phyloP scores from a whole-genome alignment of 2,113 vertebrate species.

The Lutjanus erythropterus region DNA sequence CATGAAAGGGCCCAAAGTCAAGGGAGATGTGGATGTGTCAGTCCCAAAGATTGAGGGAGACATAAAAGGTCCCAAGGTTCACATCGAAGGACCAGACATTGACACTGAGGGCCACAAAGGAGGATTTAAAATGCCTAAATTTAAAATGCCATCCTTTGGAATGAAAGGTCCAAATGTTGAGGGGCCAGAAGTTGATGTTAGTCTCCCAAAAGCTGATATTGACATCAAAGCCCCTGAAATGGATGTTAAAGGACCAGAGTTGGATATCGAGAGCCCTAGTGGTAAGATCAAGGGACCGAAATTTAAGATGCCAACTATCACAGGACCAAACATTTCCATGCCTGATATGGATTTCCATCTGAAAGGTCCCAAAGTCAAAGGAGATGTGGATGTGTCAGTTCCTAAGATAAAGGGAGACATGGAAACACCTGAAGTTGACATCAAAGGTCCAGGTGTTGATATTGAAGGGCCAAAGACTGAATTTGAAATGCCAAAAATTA shows the following conservation, averaged over 20 bases:
- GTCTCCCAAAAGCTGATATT: conserved; percentile 3
- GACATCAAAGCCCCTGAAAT: conserved; percentile 51
- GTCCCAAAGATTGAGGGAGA: conserved; percentile 28
- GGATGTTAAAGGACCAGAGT: conserved; percentile 69
- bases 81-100: conserved; percentile 1
- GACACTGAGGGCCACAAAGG: neutral
- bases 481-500: no score
- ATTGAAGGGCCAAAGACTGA: no score
- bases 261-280: no score
- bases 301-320: no score
- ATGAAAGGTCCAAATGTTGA: neutral
- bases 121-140: neutral
- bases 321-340: neutral
- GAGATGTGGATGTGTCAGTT: neutral
- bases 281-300: no score
- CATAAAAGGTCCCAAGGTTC: neutral
- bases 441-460: no score
- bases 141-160: neutral
- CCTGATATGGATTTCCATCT: neutral
- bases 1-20: neutral
- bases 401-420: neutral
- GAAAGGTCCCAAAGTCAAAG: neutral
- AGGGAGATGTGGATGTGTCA: conserved; percentile 36
- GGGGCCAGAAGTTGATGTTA: neutral
- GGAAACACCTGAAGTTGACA: neutral